Evolutionary conservation across 2,797 vertebrate species (phyloP).

Genomic region (Dallia pectoralis): DNA sequence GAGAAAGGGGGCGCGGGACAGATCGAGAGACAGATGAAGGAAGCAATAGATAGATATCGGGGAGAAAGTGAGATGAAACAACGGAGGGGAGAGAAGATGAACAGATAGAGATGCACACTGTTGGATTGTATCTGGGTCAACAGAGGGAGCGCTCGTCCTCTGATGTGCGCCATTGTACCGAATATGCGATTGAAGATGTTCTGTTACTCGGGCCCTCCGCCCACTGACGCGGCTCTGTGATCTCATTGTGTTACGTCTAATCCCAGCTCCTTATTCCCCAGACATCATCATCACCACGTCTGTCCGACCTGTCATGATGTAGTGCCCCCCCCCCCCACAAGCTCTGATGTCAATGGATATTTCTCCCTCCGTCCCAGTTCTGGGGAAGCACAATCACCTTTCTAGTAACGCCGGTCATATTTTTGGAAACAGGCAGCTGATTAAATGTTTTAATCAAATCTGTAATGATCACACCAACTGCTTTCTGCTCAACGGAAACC

Average conservation of each 20-base stretch:
- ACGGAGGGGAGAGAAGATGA: conserved; percentile 32
- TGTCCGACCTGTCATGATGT: background rate
- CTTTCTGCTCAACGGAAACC: background rate
- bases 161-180: conserved; percentile 22
- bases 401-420: background rate
- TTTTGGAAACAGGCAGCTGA: background rate
- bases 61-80: conserved; percentile 30
- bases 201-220: conserved; percentile 4
- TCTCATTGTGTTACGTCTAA: conserved; percentile 7
- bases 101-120: conserved; percentile 17
- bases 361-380: background rate
- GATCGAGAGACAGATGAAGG: conserved; percentile 25
- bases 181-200: conserved; percentile 27
- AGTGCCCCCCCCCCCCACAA: too few relatives aligned
- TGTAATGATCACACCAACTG: background rate
- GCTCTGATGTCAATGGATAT: conserved; percentile 10
- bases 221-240: background rate
- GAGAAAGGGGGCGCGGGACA: conserved; percentile 5
- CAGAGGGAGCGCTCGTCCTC: conserved; percentile 22
- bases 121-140: conserved; percentile 45
- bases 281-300: background rate
- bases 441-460: background rate
- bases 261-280: conserved; percentile 1
- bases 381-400: background rate
- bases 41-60: conserved; percentile 22